A percentile compares a stretch with the other conserved stretches of the same genome.
These are phyloP conservation scores for Rhinopomastus cyanomelas DNA, from an alignment of 2,113 vertebrate genomes.

Conservation along the genomic window DNA sequence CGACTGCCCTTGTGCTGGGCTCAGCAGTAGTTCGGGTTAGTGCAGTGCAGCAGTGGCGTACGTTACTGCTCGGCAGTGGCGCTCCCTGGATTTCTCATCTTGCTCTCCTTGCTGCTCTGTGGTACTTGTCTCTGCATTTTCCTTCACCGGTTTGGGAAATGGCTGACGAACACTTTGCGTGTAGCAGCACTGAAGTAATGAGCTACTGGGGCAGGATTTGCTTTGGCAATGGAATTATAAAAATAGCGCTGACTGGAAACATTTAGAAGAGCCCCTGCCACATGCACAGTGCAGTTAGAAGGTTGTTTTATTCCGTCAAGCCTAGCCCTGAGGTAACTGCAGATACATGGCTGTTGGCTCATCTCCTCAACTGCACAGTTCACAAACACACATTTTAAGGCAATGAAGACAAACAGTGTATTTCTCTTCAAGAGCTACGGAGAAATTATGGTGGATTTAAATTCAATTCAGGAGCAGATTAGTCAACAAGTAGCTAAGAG, in stretches of 20 bases:
- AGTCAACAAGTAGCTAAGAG: background rate
- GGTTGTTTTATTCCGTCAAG: background rate
- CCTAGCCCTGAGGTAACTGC: too few relatives aligned
- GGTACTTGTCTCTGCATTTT: background rate
- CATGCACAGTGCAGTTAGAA: constrained; percentile 6
- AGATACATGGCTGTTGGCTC: too few relatives aligned
- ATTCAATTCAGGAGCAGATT: background rate
- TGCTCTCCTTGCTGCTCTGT: background rate
- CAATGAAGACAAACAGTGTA: background rate
- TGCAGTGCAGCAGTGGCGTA: background rate
- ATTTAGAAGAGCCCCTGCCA: constrained; percentile 50
- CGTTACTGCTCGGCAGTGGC: background rate
- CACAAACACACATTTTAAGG: background rate
- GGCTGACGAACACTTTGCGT: background rate
- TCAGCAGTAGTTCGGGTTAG: background rate
- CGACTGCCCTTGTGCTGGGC: background rate
- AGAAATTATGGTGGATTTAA: background rate
- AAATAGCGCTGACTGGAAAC: constrained; percentile 69
- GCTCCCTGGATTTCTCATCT: background rate
- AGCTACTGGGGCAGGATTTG: constrained; percentile 10
- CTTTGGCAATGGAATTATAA: constrained; percentile 44
- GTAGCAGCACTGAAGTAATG: background rate
- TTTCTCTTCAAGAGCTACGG: background rate
- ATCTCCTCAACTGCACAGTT: background rate
- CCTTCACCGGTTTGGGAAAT: background rate